Evolutionary conservation across 1,140 invertebrate genomes (phyloP).

Genomic region (Drosophila navojoa): DNA sequence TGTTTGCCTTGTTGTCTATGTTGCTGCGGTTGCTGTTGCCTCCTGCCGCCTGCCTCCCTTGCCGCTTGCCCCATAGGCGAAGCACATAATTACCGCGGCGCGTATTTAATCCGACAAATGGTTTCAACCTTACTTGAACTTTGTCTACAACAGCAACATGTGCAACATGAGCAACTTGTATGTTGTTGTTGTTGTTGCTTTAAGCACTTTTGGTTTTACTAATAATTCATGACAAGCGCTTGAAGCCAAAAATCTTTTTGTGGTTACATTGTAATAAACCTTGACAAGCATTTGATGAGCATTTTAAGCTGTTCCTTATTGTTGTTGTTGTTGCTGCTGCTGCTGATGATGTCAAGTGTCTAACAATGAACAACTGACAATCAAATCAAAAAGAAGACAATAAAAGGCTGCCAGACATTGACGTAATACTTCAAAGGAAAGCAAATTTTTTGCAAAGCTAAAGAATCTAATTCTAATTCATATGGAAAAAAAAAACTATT

Average conservation of each 20-base stretch:
- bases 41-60: conserved; percentile 29
- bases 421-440: conserved; percentile 16
- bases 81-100: conserved; percentile 81
- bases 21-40: conserved; percentile 44
- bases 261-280: conserved; percentile 80
- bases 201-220: conserved; percentile 64
- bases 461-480: neutral
- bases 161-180: conserved; percentile 45
- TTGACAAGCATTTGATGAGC: conserved; percentile 55
- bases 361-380: conserved; percentile 36
- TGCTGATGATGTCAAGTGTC: conserved; percentile 71
- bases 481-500: no score
- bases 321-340: conserved; percentile 19
- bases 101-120: conserved; percentile 82
- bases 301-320: neutral
- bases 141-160: conserved; percentile 62
- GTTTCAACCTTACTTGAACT: conserved; percentile 82
- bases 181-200: conserved; percentile 54
- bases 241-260: conserved; percentile 65
- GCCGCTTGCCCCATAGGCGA: conserved; percentile 50
- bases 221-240: conserved; percentile 77
- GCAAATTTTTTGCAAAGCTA: neutral
- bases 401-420: neutral
- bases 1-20: conserved; percentile 75
- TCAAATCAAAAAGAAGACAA: conserved; percentile 3